phyloP scores from a whole-genome alignment of 2,888 invertebrate genomes.

The Phytoseiulus persimilis region DNA sequence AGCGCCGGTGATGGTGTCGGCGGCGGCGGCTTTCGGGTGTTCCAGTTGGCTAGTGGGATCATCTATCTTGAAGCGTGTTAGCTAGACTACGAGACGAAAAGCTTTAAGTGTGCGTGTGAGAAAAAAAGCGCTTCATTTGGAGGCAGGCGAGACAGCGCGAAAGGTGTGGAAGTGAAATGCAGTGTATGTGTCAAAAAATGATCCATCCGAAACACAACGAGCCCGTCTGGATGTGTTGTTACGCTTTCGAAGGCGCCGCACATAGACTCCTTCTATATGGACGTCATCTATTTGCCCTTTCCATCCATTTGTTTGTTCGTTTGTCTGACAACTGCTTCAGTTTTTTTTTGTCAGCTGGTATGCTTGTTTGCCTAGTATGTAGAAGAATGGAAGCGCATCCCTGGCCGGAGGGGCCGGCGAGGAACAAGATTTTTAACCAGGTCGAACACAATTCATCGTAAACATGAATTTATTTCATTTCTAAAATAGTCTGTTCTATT shows the following conservation, averaged over 20 bases:
- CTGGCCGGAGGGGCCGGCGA: not conserved
- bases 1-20: not conserved
- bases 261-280: not conserved
- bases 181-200: not conserved
- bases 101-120: not conserved
- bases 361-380: not conserved
- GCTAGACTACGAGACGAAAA: not conserved
- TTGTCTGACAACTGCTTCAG: not conserved
- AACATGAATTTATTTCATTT: not conserved
- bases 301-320: not conserved
- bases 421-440: not conserved
- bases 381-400: not conserved
- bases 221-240: not conserved
- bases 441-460: not conserved
- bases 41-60: not conserved
- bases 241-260: not conserved
- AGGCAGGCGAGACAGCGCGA: not conserved
- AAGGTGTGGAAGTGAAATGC: not conserved
- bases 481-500: not conserved
- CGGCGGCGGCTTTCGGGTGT: not conserved
- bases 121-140: not conserved
- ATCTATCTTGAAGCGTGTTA: slow-evolving; percentile 5
- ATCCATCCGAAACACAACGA: not conserved
- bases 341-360: not conserved
- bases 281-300: not conserved